Conservation (phyloP, 2,888 invertebrate genomes). For the Folsomia candida region DNA sequence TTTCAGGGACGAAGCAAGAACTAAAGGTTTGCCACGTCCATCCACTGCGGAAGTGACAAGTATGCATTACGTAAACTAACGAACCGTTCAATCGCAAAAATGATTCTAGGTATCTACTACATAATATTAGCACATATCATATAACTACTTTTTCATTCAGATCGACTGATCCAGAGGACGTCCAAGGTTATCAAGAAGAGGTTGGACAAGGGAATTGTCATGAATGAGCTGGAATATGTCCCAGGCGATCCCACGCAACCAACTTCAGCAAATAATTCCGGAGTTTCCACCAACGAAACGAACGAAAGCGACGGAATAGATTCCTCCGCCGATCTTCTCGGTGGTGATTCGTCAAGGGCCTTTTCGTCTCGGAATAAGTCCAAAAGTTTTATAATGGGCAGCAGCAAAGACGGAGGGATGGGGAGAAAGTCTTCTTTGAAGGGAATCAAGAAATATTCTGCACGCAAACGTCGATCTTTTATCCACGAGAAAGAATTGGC, state of each 20-base stretch:
- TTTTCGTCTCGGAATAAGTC: not conserved
- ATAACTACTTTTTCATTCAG: too few relatives aligned
- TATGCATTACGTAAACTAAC: not conserved
- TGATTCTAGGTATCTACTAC: too few relatives aligned
- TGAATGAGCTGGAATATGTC: not conserved
- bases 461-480: not conserved
- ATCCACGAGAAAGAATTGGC: not conserved
- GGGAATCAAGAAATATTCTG: not conserved
- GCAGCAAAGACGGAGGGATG: not conserved
- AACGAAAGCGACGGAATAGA: not conserved
- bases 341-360: not conserved
- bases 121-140: too few relatives aligned
- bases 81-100: too few relatives aligned
- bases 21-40: not conserved
- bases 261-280: too few relatives aligned
- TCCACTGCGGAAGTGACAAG: conserved; percentile 2
- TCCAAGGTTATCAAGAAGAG: not conserved
- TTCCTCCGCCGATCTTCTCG: not conserved
- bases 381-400: too few relatives aligned
- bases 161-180: not conserved
- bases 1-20: conserved; percentile 10
- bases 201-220: not conserved
- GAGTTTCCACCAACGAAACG: not conserved
- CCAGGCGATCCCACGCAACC: not conserved
- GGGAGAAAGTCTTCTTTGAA: not conserved